Base-by-base conservation (phyloP, 2,888 invertebrate genomes). In the Aromia moschata region DNA sequence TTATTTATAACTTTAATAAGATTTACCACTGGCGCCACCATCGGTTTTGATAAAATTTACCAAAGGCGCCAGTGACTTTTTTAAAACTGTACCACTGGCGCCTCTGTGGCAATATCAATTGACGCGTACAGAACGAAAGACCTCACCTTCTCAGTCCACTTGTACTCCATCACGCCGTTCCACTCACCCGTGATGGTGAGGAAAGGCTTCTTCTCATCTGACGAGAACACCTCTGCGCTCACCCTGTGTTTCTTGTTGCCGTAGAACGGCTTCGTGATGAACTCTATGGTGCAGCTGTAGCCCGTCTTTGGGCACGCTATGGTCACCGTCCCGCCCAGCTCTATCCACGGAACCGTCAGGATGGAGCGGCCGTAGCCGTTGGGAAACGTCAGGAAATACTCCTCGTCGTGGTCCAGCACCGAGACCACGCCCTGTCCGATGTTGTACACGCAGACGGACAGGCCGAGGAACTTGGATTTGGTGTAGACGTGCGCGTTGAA, bases 301-400 rank as follows among this genome's bases (percentile, higher is more conserved):
- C 72, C 98, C 0, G 96, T 96, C 81, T 98, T 94, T 5, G 89
- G 89, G 81, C 98, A 99, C 54, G 88, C 89, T 63, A 99, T 93
- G 54, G 88, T 88, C 1, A 96, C 93, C 1, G 91, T 89, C 10
- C 99, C 99, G 54, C 98, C 98, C 15, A 99, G 83, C 80, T 99
- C 99, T 74, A 99, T 94, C 98, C 99, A 99, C 1, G 99, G 99
- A 53, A 98, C 93, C 33, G 97, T 96, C 74, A 99, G 83, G 74
- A 98, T 98, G 46, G 97, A 98, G 80, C 97, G 92, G 77, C 98
- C 99, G 82, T 99, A 99, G 63, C 97, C 99, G 82, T 95, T 98
- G 9, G 99, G 99, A 83, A 99, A 99, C 43, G 96, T 96, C 46
- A 98, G 86, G 57, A 93, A 88, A 80, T 99, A 99, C 75, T 98